Conservation (phyloP, 2,113 vertebrate genomes). For the Rhegmatorhina hoffmannsi region DNA sequence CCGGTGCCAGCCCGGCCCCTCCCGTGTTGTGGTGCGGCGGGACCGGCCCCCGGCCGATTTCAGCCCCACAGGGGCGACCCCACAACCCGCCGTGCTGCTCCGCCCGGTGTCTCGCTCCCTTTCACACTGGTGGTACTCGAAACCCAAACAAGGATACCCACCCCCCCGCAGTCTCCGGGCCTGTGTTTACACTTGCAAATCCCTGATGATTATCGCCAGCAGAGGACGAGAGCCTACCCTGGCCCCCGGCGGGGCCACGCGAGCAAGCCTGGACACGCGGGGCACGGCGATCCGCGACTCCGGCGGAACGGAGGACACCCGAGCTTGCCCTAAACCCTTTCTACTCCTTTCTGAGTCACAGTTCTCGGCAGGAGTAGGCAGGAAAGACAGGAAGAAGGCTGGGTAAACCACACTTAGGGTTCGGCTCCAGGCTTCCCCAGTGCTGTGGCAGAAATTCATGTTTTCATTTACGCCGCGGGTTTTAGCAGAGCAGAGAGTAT, state of each 20-base stretch:
- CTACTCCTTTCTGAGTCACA: background rate
- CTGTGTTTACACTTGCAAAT: constrained; percentile 23
- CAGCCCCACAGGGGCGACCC: background rate
- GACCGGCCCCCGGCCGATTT: background rate
- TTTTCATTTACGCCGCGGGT: background rate
- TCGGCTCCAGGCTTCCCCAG: background rate
- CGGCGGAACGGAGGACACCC: background rate
- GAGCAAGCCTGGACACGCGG: background rate
- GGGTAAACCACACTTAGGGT: background rate
- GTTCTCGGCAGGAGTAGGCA: background rate
- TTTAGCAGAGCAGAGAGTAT: background rate
- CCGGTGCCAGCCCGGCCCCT: background rate
- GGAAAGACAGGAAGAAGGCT: background rate
- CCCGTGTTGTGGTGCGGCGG: background rate
- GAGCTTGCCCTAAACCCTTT: background rate
- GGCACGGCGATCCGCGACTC: background rate
- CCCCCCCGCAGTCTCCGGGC: background rate
- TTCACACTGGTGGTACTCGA: background rate
- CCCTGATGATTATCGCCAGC: background rate
- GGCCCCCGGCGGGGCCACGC: background rate
- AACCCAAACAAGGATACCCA: background rate
- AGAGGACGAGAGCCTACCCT: background rate
- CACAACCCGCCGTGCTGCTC: background rate
- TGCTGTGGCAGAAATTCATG: background rate
- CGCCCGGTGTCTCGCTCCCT: background rate